Percentiles rank a stretch among this genome's conserved stretches.
phyloP scores from a whole-genome alignment of 2,113 vertebrate genomes.

The Channa maculata region DNA sequence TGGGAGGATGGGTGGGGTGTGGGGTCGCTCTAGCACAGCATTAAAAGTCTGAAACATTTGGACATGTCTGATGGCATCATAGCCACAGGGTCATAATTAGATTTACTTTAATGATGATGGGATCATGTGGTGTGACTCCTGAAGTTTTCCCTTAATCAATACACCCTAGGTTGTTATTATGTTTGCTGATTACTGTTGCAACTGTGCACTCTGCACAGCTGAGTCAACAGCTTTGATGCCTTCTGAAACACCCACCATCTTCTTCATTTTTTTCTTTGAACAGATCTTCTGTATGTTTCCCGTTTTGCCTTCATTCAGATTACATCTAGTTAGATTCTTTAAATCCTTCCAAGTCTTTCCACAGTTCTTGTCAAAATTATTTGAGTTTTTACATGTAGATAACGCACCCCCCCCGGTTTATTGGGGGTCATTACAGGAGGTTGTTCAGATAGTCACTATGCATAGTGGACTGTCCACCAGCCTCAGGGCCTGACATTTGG shows the following conservation, averaged over 20 bases:
- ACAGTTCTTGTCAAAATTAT: neutral
- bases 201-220: constrained; percentile 5
- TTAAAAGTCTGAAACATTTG: constrained; percentile 28
- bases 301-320: neutral
- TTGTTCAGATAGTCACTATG: constrained; percentile 54
- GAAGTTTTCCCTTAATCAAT: constrained; percentile 48
- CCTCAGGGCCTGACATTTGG: constrained; percentile 60
- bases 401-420: neutral
- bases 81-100: constrained; percentile 36
- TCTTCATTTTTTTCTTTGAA: neutral
- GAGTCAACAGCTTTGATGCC: constrained; percentile 24
- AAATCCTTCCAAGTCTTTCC: neutral
- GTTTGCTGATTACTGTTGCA: constrained; percentile 41
- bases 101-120: constrained; percentile 57
- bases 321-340: neutral
- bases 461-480: constrained; percentile 37
- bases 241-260: neutral
- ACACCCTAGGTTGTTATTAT: constrained; percentile 28
- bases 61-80: constrained; percentile 49
- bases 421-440: constrained; percentile 21
- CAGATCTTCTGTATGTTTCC: neutral
- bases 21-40: constrained; percentile 15
- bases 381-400: too few relatives aligned
- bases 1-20: neutral
- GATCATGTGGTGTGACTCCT: constrained; percentile 41